A percentile compares a stretch with the other conserved stretches of the same genome.
Conservation (phyloP, 2,113 vertebrate species). For the Chionis minor region DNA sequence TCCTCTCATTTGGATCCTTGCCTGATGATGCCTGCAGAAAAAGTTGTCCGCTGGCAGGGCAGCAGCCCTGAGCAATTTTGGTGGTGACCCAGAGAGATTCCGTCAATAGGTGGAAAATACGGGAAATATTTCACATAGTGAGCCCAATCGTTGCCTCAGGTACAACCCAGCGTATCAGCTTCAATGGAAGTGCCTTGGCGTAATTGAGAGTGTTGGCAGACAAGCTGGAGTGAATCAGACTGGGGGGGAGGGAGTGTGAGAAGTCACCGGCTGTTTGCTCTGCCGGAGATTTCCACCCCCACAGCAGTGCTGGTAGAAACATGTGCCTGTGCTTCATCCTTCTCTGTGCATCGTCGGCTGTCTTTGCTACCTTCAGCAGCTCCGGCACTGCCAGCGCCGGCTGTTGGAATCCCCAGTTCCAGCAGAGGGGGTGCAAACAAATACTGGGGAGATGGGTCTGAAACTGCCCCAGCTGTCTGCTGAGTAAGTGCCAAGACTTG, state of each 20-base stretch:
- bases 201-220: slow-evolving; percentile 17
- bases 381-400: fast-evolving
- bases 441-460: background rate
- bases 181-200: background rate
- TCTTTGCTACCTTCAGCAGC: background rate
- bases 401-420: background rate
- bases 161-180: background rate
- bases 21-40: background rate
- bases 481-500: background rate
- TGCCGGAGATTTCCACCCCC: slow-evolving; percentile 53
- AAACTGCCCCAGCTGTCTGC: background rate
- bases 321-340: background rate
- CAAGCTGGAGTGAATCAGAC: slow-evolving; percentile 36
- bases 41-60: background rate
- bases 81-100: background rate
- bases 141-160: background rate
- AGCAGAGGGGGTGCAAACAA: background rate
- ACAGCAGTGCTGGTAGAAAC: background rate
- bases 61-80: background rate
- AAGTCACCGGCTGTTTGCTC: slow-evolving; percentile 42
- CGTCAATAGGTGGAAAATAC: background rate
- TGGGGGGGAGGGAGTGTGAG: background rate
- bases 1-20: background rate
- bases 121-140: background rate
- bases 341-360: background rate